Base-by-base conservation (phyloP, 1,140 invertebrate species). In the Drosophila elegans region DNA sequence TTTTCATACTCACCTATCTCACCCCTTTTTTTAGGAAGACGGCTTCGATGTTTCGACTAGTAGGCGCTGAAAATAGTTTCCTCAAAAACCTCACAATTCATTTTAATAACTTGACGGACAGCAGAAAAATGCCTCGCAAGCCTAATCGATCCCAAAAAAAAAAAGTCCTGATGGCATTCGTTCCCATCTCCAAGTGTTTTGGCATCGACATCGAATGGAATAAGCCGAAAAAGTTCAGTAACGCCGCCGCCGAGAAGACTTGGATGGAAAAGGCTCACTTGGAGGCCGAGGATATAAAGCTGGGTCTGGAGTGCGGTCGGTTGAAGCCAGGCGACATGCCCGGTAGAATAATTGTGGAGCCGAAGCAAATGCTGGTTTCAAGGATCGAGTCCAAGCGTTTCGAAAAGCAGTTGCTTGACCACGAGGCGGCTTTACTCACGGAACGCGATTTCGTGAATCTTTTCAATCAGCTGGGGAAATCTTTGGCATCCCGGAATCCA, bases 181-280 rank as follows among this genome's bases (percentile, higher is more conserved):
- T 46, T 27, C 21, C 44, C 16, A 1, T 11, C 3, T 45, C 44
- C 10, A 25, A 3, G 4, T 4, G 10, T 3, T 3, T 45, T 16
- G 44, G 21, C 9, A 45, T 45, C 21, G 21, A 45, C 10, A 45
- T 45, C 44, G 44, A 45, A 4, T 45, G 21, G 44, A 45, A 45
- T 2, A 45, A 25, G 44, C 44, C 21, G 21, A 12, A 21, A 9
- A 45, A 2, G 3, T 25, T 45, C 4, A 12, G 9, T 3, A 45
- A 9, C 44, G 21, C 10, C 44, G 16, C 10, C 21, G 44, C 3
- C 6, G 16, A 21, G 16, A 45, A 45, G 4, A 4, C 9, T 21
- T 45, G 44, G 44, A 3, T 45, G 44, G 9, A 12, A 9, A 11
- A 21, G 10, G 9, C 44, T 11, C 44, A 2, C 2, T 12, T 12